Conservation (phyloP, 2,113 vertebrate species). For the Pimephales promelas region DNA sequence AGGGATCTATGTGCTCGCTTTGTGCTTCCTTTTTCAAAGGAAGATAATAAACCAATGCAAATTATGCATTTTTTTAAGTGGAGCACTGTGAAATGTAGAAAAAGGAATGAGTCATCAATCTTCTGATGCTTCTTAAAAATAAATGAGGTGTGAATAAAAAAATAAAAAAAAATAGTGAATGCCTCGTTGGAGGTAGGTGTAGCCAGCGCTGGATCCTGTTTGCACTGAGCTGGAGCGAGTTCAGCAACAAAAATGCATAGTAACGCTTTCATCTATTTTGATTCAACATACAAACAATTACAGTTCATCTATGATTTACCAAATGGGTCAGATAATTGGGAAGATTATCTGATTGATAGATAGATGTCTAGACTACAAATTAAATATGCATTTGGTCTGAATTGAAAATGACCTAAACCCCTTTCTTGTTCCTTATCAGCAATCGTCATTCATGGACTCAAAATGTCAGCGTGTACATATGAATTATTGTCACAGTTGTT, state of each 20-base stretch:
- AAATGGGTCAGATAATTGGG: background rate
- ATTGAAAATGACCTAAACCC: conserved; percentile 22
- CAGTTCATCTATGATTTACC: background rate
- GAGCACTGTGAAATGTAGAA: conserved; percentile 34
- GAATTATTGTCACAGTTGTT: conserved; percentile 37
- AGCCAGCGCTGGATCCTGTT: background rate
- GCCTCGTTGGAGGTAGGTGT: background rate
- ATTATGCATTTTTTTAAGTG: conserved; percentile 39
- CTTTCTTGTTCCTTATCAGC: conserved; percentile 38
- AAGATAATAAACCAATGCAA: conserved; percentile 20
- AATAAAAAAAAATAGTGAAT: background rate
- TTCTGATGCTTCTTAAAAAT: conserved; percentile 42
- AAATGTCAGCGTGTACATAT: conserved; percentile 50
- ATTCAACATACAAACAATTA: background rate
- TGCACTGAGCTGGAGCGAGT: background rate
- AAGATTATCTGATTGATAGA: background rate
- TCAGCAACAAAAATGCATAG: background rate
- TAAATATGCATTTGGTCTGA: conserved; percentile 30
- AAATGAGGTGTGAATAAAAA: conserved; percentile 36
- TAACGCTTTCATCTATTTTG: background rate
- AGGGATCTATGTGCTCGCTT: conserved; percentile 13
- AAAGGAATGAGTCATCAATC: conserved; percentile 53
- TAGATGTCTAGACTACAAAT: background rate
- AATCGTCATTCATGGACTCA: conserved; percentile 42
- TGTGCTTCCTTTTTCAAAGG: conserved; percentile 19